Base-by-base conservation (phyloP, 2,797 vertebrate genomes). In the Artibeus jamaicensis region DNA sequence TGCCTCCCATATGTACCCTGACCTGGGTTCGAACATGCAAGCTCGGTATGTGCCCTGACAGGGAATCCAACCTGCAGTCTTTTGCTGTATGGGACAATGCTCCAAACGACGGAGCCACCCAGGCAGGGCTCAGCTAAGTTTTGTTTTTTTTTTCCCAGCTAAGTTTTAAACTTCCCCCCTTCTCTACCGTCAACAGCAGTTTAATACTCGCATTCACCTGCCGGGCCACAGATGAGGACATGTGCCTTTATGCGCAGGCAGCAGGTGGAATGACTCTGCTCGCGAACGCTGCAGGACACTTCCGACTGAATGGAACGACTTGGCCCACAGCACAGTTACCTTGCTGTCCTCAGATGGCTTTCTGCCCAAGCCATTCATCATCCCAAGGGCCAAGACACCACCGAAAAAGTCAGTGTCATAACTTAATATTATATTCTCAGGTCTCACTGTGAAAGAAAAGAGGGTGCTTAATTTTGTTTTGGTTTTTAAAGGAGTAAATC, bases 321-420 rank as follows among this genome's bases (percentile, higher is more conserved):
- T 89, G 86, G 76, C 82, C 86, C 50, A 89, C 4, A 53, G 67
- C 18, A 96, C 57, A 86, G 93, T 92, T 57, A 85, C 50, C 73
- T 70, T 70, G 16, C 39, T 67, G 46, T 96, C 93, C 57, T 93
- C 39, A 50, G 81, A 84, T 74, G 95, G 95, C 86, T 95, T 78
- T 78, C 39, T 86, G 88, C 91, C 73, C 46, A 86, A 96, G 78
- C 74, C 92, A 90, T 0, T 79, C 70, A 57, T 48, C 1, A 71
- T 59, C 2, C 68, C 78, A 53, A 81, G 53, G 0, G 8, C 44
- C 44, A 88, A 70, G 19, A 89, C 37, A 67, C 19, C 16, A 82
- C 5, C 4, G 0, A 76, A 94, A 96, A 77, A 24, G 71, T 86
- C 59, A 74, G 7, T 0, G 70, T 37, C 57, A 57, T 78, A 68